Evolutionary conservation across 2,888 invertebrate species (phyloP), one percentile per base, ranked within the genome.

Genomic region (Congeria kusceri): DNA sequence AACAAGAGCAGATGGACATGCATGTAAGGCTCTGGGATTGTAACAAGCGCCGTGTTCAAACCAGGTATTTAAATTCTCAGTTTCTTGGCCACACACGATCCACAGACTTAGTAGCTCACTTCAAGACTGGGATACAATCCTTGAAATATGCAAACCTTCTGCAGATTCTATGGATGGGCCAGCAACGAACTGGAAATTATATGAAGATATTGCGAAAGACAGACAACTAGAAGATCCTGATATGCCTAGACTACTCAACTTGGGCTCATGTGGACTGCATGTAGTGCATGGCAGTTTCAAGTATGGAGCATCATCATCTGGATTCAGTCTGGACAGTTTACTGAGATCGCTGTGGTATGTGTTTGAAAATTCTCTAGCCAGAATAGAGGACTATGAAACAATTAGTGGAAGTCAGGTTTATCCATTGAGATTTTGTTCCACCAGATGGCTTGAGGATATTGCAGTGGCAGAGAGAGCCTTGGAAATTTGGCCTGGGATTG

Each of bases 351-450:
- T 85, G 18, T 88, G 87, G 62, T 82, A 86, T 62, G 69, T 91
- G 20, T 91, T 91, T 64, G 85, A 91, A 64, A 86, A 92, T 67
- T 81, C 84, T 15, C 87, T 90, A 56, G 84, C 88, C 28, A 84
- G 88, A 66, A 74, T 86, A 69, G 84, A 80, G 20, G 87, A 89
- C 59, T 92, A 86, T 62, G 32, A 28, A 29, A 20, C 11, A 20
- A 62, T 69, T 3, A 20, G 32, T 32, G 73, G 66, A 18, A 83
- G 76, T 39, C 49, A 73, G 23, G 15, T 77, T 62, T 87, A 89
- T 63, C 89, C 90, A 27, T 39, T 85, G 28, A 88, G 89, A 63
- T 91, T 80, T 61, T 65, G 69, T 25, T 39, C 62, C 46, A 80
- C 81, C 56, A 49, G 75, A 49, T 83, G 80, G 75, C 67, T 83